A percentile compares a stretch with the other conserved stretches of the same genome.
Evolutionary conservation across 1,140 invertebrate species (phyloP).

Genomic region (Bombus superbus): DNA sequence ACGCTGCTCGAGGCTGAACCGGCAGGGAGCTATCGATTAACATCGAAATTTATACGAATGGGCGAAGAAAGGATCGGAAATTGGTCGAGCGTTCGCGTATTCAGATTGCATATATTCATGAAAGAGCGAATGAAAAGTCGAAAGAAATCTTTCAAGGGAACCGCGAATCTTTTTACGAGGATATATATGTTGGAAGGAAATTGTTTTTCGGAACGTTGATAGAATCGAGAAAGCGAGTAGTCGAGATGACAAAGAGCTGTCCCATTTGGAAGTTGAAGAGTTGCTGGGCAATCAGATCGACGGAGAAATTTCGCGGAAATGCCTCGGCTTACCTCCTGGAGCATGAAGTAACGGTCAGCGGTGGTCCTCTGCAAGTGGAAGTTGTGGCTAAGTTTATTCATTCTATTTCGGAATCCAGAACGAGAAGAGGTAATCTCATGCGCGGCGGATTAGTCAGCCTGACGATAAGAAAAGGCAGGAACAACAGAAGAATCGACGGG

Average conservation of each 20-base stretch:
- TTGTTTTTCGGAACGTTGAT: background rate
- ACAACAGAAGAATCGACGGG: conserved; percentile 55
- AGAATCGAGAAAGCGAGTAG: background rate
- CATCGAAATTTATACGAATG: conserved; percentile 50
- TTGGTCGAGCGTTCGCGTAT: conserved; percentile 20
- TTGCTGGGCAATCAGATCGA: conserved; percentile 62
- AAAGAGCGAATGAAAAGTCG: conserved; percentile 54
- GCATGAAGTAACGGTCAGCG: conserved; percentile 70
- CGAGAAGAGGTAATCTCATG: conserved; percentile 38
- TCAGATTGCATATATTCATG: conserved; percentile 44
- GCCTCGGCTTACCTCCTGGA: conserved; percentile 66
- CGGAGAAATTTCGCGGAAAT: conserved; percentile 26
- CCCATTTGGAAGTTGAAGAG: conserved; percentile 63
- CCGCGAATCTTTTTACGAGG: background rate
- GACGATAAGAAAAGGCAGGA: conserved; percentile 56
- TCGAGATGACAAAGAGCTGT: conserved; percentile 63
- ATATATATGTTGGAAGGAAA: background rate
- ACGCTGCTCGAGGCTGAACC: background rate
- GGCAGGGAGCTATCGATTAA: background rate
- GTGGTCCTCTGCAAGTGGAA: conserved; percentile 62
- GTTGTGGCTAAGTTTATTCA: conserved; percentile 72
- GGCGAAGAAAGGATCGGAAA: conserved; percentile 28
- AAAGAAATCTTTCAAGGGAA: conserved; percentile 38
- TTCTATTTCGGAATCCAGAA: conserved; percentile 49
- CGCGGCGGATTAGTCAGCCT: conserved; percentile 71